phyloP scores from a whole-genome alignment of 2,113 vertebrate species.

The Dissostichus mawsoni region DNA sequence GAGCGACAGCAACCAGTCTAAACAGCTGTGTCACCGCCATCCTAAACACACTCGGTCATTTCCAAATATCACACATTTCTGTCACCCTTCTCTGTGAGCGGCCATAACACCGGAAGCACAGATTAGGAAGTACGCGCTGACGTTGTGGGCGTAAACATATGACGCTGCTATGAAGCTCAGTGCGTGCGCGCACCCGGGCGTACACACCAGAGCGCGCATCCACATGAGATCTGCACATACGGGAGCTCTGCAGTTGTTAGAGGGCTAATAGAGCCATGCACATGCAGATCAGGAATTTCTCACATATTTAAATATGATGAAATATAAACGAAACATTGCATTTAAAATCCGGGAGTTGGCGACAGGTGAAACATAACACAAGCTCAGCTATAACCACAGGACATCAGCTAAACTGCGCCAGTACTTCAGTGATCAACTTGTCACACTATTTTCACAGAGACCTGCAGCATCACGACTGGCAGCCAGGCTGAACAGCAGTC shows the following conservation, averaged over 20 bases:
- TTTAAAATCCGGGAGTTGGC: background rate
- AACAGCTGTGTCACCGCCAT: constrained; percentile 68
- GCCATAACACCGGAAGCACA: constrained; percentile 82
- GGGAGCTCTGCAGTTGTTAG: background rate
- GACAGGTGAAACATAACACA: background rate
- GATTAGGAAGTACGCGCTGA: background rate
- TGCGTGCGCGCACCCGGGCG: constrained; percentile 53
- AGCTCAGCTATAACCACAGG: background rate
- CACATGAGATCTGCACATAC: background rate
- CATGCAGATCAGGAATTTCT: background rate
- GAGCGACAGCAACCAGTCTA: constrained; percentile 45
- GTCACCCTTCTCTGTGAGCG: constrained; percentile 52
- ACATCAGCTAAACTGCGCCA: background rate
- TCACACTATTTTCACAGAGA: background rate
- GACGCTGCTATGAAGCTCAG: constrained; percentile 4
- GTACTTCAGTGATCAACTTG: background rate
- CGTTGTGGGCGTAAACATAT: constrained; percentile 17
- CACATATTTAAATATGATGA: background rate
- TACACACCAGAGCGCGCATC: constrained; percentile 17
- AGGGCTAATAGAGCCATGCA: background rate
- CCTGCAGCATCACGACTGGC: background rate
- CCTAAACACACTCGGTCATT: constrained; percentile 1
- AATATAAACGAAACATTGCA: background rate
- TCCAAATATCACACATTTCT: constrained; percentile 15
- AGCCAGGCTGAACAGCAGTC: constrained; percentile 7